Evolutionary conservation across 53 echinoderm and acorn worm species (phyloP).

Genomic region (Crossaster papposus): DNA sequence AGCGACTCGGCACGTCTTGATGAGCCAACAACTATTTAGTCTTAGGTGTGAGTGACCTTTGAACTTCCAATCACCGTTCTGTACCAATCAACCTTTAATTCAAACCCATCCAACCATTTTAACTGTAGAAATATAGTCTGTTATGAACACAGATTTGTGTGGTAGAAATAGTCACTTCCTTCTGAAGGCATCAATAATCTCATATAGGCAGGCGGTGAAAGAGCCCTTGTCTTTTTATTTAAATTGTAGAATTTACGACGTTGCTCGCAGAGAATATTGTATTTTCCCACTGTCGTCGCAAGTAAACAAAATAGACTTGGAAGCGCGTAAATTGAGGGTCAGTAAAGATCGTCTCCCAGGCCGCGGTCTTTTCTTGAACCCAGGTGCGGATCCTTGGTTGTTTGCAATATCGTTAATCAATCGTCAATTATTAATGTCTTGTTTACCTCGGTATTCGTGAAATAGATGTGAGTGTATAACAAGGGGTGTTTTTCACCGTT

Average conservation of each 20-base stretch:
- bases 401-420: constrained; percentile 16
- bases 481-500: background rate
- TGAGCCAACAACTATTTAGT: too few species aligned
- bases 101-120: too few species aligned
- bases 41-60: too few species aligned
- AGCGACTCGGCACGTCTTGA: too few species aligned
- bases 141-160: too few species aligned
- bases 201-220: constrained; percentile 36
- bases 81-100: too few species aligned
- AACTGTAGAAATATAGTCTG: too few species aligned
- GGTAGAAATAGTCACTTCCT: too few species aligned
- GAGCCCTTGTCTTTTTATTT: constrained; percentile 11
- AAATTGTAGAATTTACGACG: constrained; percentile 38
- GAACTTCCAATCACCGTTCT: too few species aligned
- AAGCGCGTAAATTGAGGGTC: background rate
- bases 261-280: background rate
- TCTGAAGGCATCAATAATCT: background rate
- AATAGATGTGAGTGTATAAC: background rate
- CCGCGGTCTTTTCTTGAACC: constrained; percentile 2
- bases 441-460: constrained; percentile 18
- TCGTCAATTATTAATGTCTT: constrained; percentile 16
- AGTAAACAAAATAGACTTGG: constrained; percentile 11
- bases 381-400: background rate
- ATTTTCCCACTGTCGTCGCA: background rate
- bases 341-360: background rate